A percentile compares a stretch with the other conserved stretches of the same genome.
These are phyloP conservation scores for Lutjanus argentimaculatus DNA, from an alignment of 2,797 vertebrate genomes.

Conservation along the genomic window DNA sequence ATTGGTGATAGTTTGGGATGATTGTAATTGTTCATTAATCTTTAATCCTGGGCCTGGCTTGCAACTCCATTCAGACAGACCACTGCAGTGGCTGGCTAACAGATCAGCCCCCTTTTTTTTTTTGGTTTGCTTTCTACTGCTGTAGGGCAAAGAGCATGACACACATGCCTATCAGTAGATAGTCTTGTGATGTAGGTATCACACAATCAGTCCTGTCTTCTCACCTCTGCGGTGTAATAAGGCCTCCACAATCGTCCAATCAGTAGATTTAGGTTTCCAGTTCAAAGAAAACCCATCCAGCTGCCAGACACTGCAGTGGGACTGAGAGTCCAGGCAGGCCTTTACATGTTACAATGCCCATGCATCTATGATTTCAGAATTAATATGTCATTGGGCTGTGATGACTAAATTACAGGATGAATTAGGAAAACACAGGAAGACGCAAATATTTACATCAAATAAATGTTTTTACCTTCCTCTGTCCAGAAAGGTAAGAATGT, in stretches of 20 bases:
- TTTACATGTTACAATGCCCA: conserved; percentile 66
- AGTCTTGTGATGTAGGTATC: conserved; percentile 52
- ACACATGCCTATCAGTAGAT: conserved; percentile 36
- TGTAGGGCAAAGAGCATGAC: conserved; percentile 41
- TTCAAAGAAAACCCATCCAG: conserved; percentile 20
- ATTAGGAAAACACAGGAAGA: conserved; percentile 25
- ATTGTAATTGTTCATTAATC: conserved; percentile 79
- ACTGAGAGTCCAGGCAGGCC: conserved; percentile 76
- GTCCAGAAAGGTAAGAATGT: conserved; percentile 56
- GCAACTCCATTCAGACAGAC: conserved; percentile 75
- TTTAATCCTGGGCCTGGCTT: conserved; percentile 75
- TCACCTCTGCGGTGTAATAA: conserved; percentile 43
- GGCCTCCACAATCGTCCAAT: conserved; percentile 20
- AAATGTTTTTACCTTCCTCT: conserved; percentile 47
- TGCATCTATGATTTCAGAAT: conserved; percentile 74
- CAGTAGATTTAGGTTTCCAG: conserved; percentile 8
- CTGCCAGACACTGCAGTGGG: conserved; percentile 82
- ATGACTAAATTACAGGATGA: conserved; percentile 68
- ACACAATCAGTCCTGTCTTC: conserved; percentile 37
- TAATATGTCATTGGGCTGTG: conserved; percentile 87
- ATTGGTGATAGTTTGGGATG: conserved; percentile 84
- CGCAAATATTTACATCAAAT: conserved; percentile 15
- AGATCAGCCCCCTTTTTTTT: conserved; percentile 37
- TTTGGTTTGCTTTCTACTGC: conserved; percentile 58
- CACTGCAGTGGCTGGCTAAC: conserved; percentile 80